These are phyloP conservation scores for Probosciger aterrimus DNA, from an alignment of 2,113 vertebrate species.

Conservation along the genomic window DNA sequence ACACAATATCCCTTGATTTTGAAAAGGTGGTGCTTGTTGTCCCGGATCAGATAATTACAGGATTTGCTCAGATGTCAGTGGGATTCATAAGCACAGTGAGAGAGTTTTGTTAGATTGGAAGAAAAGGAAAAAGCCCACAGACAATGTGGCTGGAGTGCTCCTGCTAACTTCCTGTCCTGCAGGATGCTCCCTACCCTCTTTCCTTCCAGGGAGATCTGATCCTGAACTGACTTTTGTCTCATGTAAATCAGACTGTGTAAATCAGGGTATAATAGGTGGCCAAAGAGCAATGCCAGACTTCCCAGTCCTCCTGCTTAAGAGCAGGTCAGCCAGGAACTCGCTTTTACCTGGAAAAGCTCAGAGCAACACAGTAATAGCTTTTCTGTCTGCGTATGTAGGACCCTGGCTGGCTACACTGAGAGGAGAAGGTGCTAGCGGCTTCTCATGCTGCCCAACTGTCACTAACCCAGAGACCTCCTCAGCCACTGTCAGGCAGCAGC, in stretches of 20 bases:
- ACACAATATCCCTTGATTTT: background rate
- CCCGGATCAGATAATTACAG: background rate
- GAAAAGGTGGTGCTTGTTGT: background rate
- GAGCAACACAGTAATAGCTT: background rate
- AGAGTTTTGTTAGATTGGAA: background rate
- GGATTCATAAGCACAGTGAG: background rate
- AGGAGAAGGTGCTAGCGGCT: background rate
- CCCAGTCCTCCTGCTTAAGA: background rate
- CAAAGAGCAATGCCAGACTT: background rate
- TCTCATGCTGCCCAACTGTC: background rate
- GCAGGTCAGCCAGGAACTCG: background rate
- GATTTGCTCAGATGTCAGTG: fast-evolving
- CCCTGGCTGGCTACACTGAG: background rate
- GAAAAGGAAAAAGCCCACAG: background rate
- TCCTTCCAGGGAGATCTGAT: background rate
- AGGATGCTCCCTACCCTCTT: background rate
- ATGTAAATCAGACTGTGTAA: background rate
- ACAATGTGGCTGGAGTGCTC: background rate
- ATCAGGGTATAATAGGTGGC: background rate
- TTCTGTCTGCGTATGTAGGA: background rate
- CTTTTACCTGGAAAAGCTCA: background rate
- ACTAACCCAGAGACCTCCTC: background rate
- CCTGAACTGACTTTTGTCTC: background rate
- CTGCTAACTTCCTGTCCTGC: background rate
- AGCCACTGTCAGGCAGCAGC: background rate